A percentile compares a stretch with the other conserved stretches of the same genome.
phyloP scores from a whole-genome alignment of 1,140 invertebrate species.

The Uloborus diversus region DNA sequence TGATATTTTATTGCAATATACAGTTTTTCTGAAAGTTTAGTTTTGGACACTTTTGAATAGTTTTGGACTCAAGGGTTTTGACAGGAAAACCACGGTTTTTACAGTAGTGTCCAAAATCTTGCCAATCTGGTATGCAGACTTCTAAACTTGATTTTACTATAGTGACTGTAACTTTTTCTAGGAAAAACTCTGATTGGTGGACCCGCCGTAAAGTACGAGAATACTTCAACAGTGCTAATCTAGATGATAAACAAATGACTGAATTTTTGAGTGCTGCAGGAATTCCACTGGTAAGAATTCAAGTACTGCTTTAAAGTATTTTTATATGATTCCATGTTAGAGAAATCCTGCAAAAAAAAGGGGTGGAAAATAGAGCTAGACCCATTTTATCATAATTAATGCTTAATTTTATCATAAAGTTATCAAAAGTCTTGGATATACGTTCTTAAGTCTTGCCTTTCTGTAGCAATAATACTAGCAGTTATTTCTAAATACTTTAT shows the following conservation, averaged over 20 bases:
- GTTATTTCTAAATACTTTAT: too few species aligned
- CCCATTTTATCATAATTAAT: not conserved
- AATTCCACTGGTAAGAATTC: conserved; percentile 29
- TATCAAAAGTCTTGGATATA: not conserved
- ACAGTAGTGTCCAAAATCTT: too few species aligned
- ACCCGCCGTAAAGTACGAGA: conserved; percentile 14
- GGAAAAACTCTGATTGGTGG: conserved; percentile 35
- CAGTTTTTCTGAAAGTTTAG: too few species aligned
- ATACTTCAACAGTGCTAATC: conserved; percentile 41
- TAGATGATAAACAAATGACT: conserved; percentile 33
- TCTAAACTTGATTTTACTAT: too few species aligned
- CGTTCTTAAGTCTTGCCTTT: not conserved
- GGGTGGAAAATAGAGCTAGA: not conserved
- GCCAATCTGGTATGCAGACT: too few species aligned
- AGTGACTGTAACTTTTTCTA: not conserved
- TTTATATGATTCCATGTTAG: not conserved
- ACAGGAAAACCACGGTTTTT: too few species aligned
- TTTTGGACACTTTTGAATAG: too few species aligned
- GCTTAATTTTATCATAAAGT: not conserved
- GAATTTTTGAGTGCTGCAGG: conserved; percentile 37
- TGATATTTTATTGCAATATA: too few species aligned
- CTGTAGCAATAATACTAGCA: not conserved
- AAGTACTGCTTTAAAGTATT: not conserved
- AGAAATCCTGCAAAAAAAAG: too few species aligned
- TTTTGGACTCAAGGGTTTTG: too few species aligned